Conservation (phyloP, 2,888 invertebrate species). For the Cataglyphis altisquamis region DNA sequence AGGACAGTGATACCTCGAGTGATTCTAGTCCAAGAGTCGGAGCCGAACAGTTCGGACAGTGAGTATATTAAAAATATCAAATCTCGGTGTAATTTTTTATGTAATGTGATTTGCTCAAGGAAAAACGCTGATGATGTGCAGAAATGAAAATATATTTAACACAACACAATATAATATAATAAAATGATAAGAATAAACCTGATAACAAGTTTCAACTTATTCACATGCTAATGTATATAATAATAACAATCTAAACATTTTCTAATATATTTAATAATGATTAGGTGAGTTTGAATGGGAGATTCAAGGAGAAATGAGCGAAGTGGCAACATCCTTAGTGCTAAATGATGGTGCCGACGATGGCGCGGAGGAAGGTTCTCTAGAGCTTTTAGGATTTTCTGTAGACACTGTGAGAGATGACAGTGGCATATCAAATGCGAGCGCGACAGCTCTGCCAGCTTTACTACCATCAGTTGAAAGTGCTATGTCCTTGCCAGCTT, state of each 20-base stretch:
- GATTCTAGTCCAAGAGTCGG: slow-evolving; percentile 87
- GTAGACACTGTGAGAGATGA: slow-evolving; percentile 71
- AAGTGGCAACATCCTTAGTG: slow-evolving; percentile 82
- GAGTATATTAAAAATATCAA: slow-evolving; percentile 77
- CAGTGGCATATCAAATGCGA: slow-evolving; percentile 68
- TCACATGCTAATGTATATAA: background rate
- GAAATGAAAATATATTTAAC: background rate
- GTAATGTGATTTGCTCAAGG: background rate
- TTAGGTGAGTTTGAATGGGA: slow-evolving; percentile 93
- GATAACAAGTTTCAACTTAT: background rate
- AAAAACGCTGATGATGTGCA: background rate
- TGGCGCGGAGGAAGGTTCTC: slow-evolving; percentile 76
- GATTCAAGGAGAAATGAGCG: slow-evolving; percentile 88
- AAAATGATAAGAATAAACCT: background rate
- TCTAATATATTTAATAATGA: slow-evolving; percentile 28
- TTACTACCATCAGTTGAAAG: slow-evolving; percentile 18
- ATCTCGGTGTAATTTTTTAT: background rate
- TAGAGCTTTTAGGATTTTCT: slow-evolving; percentile 77
- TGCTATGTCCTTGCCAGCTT: slow-evolving; percentile 75
- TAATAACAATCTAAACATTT: background rate
- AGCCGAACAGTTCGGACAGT: slow-evolving; percentile 90
- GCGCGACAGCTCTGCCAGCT: slow-evolving; percentile 78
- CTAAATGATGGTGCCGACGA: slow-evolving; percentile 82
- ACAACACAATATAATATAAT: background rate
- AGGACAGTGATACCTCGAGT: slow-evolving; percentile 90